Evolutionary conservation across 2,888 invertebrate genomes (phyloP).

Genomic region (Dermolepida albohirtum): DNA sequence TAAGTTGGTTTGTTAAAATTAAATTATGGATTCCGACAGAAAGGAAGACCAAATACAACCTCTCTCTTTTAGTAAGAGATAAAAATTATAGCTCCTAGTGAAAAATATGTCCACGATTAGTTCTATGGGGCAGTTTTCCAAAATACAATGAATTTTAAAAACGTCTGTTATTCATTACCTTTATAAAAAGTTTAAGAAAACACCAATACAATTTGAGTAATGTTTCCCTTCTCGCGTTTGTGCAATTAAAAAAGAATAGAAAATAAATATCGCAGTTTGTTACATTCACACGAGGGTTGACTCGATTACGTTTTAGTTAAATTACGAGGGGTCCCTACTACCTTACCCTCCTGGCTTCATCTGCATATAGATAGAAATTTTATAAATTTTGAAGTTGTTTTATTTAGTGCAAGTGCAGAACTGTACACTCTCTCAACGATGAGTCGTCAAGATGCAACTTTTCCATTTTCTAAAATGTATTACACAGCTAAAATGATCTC

Average conservation of each 20-base stretch:
- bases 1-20: too few relatives aligned
- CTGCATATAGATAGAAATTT: slow-evolving; percentile 56
- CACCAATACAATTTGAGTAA: too few relatives aligned
- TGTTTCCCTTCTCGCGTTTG: slow-evolving; percentile 5
- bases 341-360: slow-evolving; percentile 46
- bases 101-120: too few relatives aligned
- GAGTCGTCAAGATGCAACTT: slow-evolving; percentile 32
- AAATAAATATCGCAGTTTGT: slow-evolving; percentile 38
- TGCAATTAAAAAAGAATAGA: slow-evolving; percentile 37
- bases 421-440: slow-evolving; percentile 1
- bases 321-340: slow-evolving; percentile 45
- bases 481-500: slow-evolving; percentile 25
- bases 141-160: too few relatives aligned
- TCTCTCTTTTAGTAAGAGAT: too few relatives aligned
- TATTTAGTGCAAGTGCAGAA: slow-evolving; percentile 38
- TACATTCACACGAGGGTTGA: slow-evolving; percentile 36
- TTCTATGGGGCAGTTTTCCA: too few relatives aligned
- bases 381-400: slow-evolving; percentile 49
- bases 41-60: too few relatives aligned
- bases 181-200: too few relatives aligned
- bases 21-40: too few relatives aligned
- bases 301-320: slow-evolving; percentile 43
- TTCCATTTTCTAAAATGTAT: slow-evolving; percentile 32
- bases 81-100: too few relatives aligned
- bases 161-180: too few relatives aligned